Percentiles rank a stretch among this genome's conserved stretches.
phyloP scores from a whole-genome alignment of 2,888 invertebrate species.

The Yponomeuta evonymella region DNA sequence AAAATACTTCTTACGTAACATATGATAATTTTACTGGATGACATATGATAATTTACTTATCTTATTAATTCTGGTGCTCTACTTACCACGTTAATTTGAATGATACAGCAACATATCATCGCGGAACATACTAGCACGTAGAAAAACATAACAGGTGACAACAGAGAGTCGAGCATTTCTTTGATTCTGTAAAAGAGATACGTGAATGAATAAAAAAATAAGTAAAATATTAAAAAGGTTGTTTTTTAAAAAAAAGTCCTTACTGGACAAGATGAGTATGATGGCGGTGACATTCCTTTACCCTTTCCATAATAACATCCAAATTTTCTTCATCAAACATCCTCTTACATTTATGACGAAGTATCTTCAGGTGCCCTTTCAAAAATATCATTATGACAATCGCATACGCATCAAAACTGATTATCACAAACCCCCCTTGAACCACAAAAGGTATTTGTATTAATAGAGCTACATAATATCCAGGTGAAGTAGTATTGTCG shows the following conservation, averaged over 20 bases:
- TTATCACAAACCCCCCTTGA: slow-evolving; percentile 41
- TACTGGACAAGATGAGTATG: slow-evolving; percentile 46
- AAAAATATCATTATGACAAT: slow-evolving; percentile 50
- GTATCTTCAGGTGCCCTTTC: slow-evolving; percentile 48
- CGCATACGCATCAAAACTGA: slow-evolving; percentile 43
- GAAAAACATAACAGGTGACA: no score
- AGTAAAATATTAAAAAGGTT: no score
- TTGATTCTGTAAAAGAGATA: no score
- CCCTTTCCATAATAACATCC: slow-evolving; percentile 29
- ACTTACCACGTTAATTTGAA: no score
- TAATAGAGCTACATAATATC: slow-evolving; percentile 37
- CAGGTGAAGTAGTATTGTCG: slow-evolving; percentile 44
- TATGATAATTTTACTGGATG: no score
- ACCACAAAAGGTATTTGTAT: slow-evolving; percentile 37
- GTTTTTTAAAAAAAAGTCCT: slow-evolving; percentile 23
- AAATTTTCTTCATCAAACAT: slow-evolving; percentile 32
- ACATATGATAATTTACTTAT: no score
- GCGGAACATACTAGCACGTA: no score
- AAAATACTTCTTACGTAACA: no score
- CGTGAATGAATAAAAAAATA: no score
- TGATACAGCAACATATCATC: no score
- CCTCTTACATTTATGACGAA: slow-evolving; percentile 35
- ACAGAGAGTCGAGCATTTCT: no score
- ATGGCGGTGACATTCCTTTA: slow-evolving; percentile 50
- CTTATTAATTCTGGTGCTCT: no score